Evolutionary conservation across 2,113 vertebrate species (phyloP).

Genomic region (Rattus norvegicus): DNA sequence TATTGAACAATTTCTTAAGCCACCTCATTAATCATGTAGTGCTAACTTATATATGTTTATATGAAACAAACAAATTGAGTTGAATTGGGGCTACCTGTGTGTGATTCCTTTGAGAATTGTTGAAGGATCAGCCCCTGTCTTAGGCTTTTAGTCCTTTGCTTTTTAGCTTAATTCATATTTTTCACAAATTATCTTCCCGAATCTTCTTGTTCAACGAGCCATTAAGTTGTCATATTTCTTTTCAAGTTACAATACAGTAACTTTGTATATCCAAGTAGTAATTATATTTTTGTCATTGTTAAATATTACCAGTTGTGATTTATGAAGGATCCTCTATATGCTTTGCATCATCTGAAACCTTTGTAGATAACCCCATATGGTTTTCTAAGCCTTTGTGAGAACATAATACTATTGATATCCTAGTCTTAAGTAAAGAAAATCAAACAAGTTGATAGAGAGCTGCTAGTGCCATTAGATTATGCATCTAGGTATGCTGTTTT

Average conservation of each 20-base stretch:
- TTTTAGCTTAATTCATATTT: not conserved
- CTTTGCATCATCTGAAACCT: not conserved
- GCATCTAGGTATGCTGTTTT: not conserved
- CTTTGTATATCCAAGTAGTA: not conserved
- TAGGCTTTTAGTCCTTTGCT: not conserved
- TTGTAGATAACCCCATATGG: not conserved
- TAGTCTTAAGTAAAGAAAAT: not conserved
- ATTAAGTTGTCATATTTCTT: not conserved
- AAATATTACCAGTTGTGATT: not conserved
- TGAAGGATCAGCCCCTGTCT: rapidly evolving
- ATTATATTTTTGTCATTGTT: not conserved
- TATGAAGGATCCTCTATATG: not conserved
- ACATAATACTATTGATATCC: not conserved
- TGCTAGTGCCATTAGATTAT: not conserved
- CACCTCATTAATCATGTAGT: not conserved
- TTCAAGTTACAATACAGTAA: not conserved
- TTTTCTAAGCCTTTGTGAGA: not conserved
- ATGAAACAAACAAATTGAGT: not conserved
- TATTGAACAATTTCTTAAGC: not conserved
- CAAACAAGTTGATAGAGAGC: not conserved
- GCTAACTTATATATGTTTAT: not conserved
- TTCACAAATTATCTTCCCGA: not conserved
- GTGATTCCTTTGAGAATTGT: not conserved
- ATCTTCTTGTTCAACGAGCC: not conserved
- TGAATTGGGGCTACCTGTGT: not conserved